These are phyloP conservation scores for Stichodactyla helianthus DNA, from an alignment of 64 coral and sea anemone genomes.

Conservation along the genomic window DNA sequence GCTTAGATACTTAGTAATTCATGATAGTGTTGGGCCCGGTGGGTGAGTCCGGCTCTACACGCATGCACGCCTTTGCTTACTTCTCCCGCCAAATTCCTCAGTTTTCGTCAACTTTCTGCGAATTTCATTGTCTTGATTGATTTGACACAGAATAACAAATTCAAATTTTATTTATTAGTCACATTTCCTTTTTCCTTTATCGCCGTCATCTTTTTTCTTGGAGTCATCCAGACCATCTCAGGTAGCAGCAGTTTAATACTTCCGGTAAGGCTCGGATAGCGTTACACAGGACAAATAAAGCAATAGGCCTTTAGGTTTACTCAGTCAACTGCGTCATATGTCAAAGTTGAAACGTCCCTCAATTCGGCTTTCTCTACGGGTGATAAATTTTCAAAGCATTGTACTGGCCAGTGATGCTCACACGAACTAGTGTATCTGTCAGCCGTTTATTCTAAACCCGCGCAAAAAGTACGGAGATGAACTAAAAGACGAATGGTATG, in stretches of 20 bases:
- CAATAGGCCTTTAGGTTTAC: not conserved
- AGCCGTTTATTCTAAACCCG: not conserved
- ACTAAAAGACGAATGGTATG: not conserved
- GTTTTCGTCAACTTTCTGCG: no score
- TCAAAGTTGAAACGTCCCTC: conserved; percentile 4
- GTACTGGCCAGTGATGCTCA: not conserved
- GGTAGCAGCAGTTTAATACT: not conserved
- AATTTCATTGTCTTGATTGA: no score
- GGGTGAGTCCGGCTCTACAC: no score
- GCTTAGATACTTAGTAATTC: no score
- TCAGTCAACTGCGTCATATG: not conserved
- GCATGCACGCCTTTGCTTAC: no score
- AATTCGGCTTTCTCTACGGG: not conserved
- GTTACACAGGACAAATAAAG: not conserved
- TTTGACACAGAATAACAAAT: no score
- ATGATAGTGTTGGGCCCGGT: no score
- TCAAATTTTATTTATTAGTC: no score
- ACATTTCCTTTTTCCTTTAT: no score
- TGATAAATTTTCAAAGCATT: not conserved
- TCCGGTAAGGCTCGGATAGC: not conserved
- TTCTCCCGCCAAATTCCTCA: no score
- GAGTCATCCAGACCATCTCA: no score
- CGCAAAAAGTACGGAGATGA: not conserved
- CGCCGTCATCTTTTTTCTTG: no score
- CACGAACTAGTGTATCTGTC: not conserved